Conservation (phyloP, 2,888 invertebrate genomes). For the Perdita meconis region DNA sequence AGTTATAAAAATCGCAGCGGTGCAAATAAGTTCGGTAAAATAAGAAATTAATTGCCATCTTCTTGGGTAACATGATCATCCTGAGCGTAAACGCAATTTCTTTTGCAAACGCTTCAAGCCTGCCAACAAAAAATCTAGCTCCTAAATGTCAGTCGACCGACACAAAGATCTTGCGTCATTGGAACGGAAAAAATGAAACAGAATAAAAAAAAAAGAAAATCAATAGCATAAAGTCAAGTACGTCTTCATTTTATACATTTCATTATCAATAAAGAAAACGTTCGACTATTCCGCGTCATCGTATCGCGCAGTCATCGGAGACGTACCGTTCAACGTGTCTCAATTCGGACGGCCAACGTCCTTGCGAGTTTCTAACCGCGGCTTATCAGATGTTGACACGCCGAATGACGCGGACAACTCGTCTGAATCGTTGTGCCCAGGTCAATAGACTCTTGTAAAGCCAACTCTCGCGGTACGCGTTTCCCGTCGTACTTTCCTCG, state of each 20-base stretch:
- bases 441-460: conserved; percentile 1
- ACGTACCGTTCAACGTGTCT: no score
- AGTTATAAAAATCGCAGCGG: conserved; percentile 48
- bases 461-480: conserved; percentile 1
- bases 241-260: no score
- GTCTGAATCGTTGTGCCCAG: conserved; percentile 14
- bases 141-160: not conserved
- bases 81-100: conserved; percentile 16
- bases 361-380: no score
- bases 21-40: conserved; percentile 54
- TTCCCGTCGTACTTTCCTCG: not conserved
- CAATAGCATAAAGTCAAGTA: not conserved
- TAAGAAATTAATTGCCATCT: conserved; percentile 51
- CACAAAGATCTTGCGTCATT: conserved; percentile 2
- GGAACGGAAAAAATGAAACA: not conserved
- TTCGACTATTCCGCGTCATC: no score
- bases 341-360: no score
- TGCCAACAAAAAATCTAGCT: not conserved
- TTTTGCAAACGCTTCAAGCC: not conserved
- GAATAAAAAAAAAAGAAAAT: not conserved
- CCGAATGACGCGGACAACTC: not conserved
- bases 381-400: conserved; percentile 1
- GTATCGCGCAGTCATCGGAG: no score
- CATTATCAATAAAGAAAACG: no score
- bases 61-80: conserved; percentile 52